Evolutionary conservation across 2,888 invertebrate genomes (phyloP), one percentile per base, ranked within the genome.

Genomic region (Tetramorium bicarinatum): DNA sequence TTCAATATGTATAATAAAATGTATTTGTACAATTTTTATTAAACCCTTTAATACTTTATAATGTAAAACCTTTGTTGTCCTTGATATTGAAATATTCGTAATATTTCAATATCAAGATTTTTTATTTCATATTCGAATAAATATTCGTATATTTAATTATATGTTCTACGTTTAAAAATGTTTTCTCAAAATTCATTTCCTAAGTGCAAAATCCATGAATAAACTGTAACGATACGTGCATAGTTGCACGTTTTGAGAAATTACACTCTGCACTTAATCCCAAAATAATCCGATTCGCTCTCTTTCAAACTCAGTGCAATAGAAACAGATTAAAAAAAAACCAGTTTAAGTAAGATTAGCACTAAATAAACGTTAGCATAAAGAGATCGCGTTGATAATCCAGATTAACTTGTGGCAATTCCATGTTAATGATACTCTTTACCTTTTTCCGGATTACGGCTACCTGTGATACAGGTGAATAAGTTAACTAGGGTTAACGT

Each of bases 261-360:
- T 18, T 41, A 8, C n/a, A 25, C 13, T 18, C 21, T 29, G 8
- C 8, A 44, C 44, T 76, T 76, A 67, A 77, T 69, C 11, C 3
- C 15, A 3, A 54, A 44, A 41, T 69, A 56, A 44, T 49, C 18
- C 21, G 15, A 69, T 44, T 44, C 11, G 25, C 3, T 38, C 13
- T 25, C 25, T 49, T 38, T 13, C 15, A 9, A 67, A 29, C 38
- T 34, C 7, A 15, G 9, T 29, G 47, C 44, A 21, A 79, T 69
- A 44, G 0, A 44, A n/a, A 44, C 44, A 11, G n/a, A n/a, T 44
- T 44, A 56, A 71, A 13, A 18, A 18, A 34, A 34, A 71, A 44
- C n/a, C 13, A 18, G 76, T 54, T 79, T 59, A 59, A 79, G 7
- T n/a, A 21, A 54, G 41, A 41, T 66, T 25, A 66, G 52, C 29